phyloP scores from a whole-genome alignment of 2,888 invertebrate species.

The Leptopilina syphax region DNA sequence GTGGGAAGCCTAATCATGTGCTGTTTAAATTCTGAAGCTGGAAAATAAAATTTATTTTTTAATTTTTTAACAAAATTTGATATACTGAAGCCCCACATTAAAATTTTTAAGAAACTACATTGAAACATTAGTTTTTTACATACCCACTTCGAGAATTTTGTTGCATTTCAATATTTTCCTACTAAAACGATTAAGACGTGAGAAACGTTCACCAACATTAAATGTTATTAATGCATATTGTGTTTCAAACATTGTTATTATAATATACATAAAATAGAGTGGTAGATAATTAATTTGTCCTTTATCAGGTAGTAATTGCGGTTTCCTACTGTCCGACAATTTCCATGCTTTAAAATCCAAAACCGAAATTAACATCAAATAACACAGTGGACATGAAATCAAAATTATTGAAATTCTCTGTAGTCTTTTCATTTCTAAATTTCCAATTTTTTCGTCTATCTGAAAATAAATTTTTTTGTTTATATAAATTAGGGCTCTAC shows the following conservation, averaged over 20 bases:
- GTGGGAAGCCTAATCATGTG: background rate
- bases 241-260: conserved; percentile 80
- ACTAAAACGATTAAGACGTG: conserved; percentile 79
- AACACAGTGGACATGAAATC: conserved; percentile 57
- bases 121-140: background rate
- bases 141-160: conserved; percentile 52
- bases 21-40: background rate
- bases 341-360: conserved; percentile 66
- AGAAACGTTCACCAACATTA: conserved; percentile 79
- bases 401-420: conserved; percentile 65
- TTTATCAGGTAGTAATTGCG: conserved; percentile 56
- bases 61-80: no score
- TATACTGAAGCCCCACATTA: no score
- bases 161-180: conserved; percentile 72
- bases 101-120: no score
- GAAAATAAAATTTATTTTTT: background rate
- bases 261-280: conserved; percentile 80
- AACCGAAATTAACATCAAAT: conserved; percentile 60
- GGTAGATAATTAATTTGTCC: conserved; percentile 79
- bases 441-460: conserved; percentile 46
- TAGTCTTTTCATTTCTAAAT: conserved; percentile 61
- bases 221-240: conserved; percentile 81
- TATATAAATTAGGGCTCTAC: background rate
- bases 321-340: conserved; percentile 46
- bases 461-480: conserved; percentile 10